These are phyloP conservation scores for Cossypha caffra DNA, from an alignment of 2,797 vertebrate genomes.

Conservation along the genomic window DNA sequence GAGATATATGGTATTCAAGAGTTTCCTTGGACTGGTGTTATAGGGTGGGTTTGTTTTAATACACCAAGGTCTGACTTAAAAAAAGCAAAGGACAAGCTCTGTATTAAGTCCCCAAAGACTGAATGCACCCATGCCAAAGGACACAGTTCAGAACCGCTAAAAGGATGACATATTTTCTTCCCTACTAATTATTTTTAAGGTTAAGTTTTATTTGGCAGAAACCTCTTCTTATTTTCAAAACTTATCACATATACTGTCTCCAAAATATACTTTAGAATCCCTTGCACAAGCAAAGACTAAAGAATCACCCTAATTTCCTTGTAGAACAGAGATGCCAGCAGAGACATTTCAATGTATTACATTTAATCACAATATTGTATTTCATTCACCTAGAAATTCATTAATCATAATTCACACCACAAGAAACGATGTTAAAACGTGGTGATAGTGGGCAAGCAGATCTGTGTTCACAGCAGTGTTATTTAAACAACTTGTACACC, in stretches of 20 bases:
- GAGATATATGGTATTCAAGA: not conserved
- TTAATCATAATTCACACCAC: slow-evolving; percentile 56
- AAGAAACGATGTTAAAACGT: slow-evolving; percentile 26
- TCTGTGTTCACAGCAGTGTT: not conserved
- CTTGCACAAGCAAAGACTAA: not conserved
- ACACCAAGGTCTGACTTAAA: not conserved
- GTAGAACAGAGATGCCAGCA: not conserved
- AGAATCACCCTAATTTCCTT: slow-evolving; percentile 1
- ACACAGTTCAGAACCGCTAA: not conserved
- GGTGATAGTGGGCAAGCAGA: not conserved
- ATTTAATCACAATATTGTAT: slow-evolving; percentile 49
- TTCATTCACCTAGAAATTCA: slow-evolving; percentile 56
- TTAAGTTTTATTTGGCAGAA: not conserved
- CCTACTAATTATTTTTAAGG: not conserved
- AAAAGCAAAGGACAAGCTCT: not conserved
- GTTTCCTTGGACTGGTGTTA: not conserved
- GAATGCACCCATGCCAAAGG: not conserved
- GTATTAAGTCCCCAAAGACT: not conserved
- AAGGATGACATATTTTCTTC: not conserved
- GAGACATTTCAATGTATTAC: slow-evolving; percentile 18
- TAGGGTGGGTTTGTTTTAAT: not conserved
- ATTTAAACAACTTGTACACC: not conserved
- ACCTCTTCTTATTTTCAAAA: not conserved
- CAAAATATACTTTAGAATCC: not conserved
- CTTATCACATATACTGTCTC: not conserved